Evolutionary conservation across 2,888 invertebrate species (phyloP).

Genomic region (Didymodactylos carnosus): DNA sequence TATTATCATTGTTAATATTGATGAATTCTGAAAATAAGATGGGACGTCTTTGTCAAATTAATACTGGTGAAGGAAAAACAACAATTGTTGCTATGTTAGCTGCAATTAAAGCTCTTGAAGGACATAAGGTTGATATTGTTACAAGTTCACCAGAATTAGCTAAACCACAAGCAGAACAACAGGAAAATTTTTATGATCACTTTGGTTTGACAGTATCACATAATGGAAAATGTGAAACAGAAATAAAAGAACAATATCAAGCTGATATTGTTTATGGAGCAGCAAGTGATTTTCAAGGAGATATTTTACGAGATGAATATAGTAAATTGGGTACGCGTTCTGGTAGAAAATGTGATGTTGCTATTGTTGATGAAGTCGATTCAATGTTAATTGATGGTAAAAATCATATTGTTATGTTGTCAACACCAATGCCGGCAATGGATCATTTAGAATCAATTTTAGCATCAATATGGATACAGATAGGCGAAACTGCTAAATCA

Average conservation of each 20-base stretch:
- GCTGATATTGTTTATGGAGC: conserved; percentile 14
- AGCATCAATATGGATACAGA: conserved; percentile 11
- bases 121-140: neutral
- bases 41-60: conserved; percentile 23
- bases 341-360: neutral
- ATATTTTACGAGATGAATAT: conserved; percentile 13
- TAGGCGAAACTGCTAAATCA: neutral
- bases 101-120: neutral
- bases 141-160: neutral
- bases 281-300: conserved; percentile 3
- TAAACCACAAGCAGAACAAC: neutral
- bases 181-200: neutral
- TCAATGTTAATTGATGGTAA: conserved; percentile 13
- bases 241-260: neutral
- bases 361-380: conserved; percentile 16
- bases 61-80: conserved; percentile 27
- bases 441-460: conserved; percentile 13
- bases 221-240: neutral
- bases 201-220: neutral
- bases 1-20: neutral
- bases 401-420: neutral
- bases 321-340: neutral
- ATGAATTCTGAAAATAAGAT: neutral
- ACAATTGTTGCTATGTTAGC: conserved; percentile 18
- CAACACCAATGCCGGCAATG: conserved; percentile 10